Conservation (phyloP, 1,140 invertebrate genomes). For the Ruditapes philippinarum region DNA sequence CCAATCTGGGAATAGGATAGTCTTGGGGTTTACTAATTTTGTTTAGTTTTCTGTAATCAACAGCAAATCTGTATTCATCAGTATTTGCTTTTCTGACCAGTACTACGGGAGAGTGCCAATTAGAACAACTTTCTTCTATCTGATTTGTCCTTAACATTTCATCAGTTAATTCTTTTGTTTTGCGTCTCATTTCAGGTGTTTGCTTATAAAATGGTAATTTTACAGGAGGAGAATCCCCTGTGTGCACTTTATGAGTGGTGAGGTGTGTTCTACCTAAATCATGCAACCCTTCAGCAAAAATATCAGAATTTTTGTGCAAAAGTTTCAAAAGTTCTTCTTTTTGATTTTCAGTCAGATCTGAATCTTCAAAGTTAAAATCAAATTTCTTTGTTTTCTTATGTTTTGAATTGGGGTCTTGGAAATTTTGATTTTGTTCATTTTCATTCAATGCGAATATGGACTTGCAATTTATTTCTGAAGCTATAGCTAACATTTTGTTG, state of each 20-base stretch:
- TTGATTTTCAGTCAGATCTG: constrained; percentile 18
- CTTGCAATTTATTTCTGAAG: background rate
- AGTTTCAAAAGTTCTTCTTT: constrained; percentile 44
- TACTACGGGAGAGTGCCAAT: constrained; percentile 67
- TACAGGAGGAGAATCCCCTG: constrained; percentile 21
- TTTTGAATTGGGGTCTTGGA: background rate
- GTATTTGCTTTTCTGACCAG: constrained; percentile 60
- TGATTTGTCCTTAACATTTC: constrained; percentile 48
- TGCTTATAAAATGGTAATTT: constrained; percentile 24
- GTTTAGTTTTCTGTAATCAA: constrained; percentile 54
- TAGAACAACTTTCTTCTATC: constrained; percentile 35
- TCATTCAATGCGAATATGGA: background rate
- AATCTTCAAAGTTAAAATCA: background rate
- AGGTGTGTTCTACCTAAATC: constrained; percentile 37
- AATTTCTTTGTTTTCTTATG: background rate
- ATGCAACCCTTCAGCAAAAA: constrained; percentile 39
- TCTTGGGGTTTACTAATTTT: constrained; percentile 3
- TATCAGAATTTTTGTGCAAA: constrained; percentile 8
- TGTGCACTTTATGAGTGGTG: constrained; percentile 2
- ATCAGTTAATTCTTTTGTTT: constrained; percentile 52
- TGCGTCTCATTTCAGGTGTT: background rate
- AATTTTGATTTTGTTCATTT: background rate
- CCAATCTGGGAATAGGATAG: constrained; percentile 41
- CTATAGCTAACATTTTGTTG: constrained; percentile 23
- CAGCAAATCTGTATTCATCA: constrained; percentile 60